Evolutionary conservation across 2,888 invertebrate species (phyloP), one percentile per base, ranked within the genome.

Genomic region (Diarsia mendica): DNA sequence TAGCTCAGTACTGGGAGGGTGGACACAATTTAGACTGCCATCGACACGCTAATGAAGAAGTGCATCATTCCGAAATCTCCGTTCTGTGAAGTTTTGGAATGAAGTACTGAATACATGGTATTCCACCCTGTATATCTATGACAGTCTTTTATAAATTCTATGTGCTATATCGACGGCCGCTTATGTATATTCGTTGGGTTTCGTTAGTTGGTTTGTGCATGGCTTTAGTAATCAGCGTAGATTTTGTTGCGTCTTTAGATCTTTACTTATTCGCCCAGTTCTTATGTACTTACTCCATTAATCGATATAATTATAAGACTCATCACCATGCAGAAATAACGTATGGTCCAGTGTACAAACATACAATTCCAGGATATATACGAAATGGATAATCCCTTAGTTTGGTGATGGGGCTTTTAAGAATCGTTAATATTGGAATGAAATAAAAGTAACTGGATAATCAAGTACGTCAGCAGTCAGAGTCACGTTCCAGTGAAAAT

Each of bases 221-320:
- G 61, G 84, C 82, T 82, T 83, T 80, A 83, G 82, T 81, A 51
- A 15, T 13, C 39, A 81, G 84, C 84, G 65, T 46, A 13, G 46
- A 51, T 64, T 13, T 58, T 64, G 0, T 18, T 76, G 55, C 58
- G 5, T 63, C 5, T 0, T 33, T 3, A 20, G 0, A 15, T 63
- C 20, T 49, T 0, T 9, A 51, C n/a, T 20, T 53, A 33, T 33
- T 6, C 55, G 23, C 15, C 0, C 6, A 55, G 23, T 61, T 39
- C 11, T 11, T n/a, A n/a, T n/a, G n/a, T 44, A 44, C 11, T 44
- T 39, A 63, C 13, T 3, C 44, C 0, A 23, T 23, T 23, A 55
- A 63, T n/a, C n/a, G n/a, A n/a, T n/a, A n/a, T 11, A 61, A 44
- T n/a, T 15, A 63, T n/a, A 63, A 44, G 13, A 8, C 13, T 44